Evolutionary conservation across 2,113 vertebrate genomes (phyloP).

Genomic region (Protomyctophum bolini): DNA sequence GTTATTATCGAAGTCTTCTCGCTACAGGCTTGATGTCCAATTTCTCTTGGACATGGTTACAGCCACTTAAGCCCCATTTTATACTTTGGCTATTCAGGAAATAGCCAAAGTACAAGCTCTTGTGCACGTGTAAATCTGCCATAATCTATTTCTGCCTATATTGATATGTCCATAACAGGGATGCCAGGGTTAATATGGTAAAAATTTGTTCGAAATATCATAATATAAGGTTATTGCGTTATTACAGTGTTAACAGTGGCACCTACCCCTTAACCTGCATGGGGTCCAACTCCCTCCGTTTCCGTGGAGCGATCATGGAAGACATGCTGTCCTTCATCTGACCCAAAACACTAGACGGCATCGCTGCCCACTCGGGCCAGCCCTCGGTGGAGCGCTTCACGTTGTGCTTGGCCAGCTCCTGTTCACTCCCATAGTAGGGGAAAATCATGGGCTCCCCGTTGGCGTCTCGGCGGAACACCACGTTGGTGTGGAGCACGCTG

Average conservation of each 20-base stretch:
- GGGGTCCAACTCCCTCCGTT: slow-evolving; percentile 88
- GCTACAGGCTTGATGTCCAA: neutral
- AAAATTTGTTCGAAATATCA: no score
- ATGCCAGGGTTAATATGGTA: no score
- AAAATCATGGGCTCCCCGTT: slow-evolving; percentile 92
- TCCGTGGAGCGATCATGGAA: slow-evolving; percentile 70
- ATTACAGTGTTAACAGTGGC: neutral
- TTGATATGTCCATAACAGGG: no score
- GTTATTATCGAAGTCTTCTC: neutral
- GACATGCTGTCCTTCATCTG: slow-evolving; percentile 80
- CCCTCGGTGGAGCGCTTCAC: slow-evolving; percentile 84
- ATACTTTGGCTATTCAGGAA: no score
- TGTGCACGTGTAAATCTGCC: no score
- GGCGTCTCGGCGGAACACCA: slow-evolving; percentile 89
- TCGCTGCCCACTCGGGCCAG: slow-evolving; percentile 78
- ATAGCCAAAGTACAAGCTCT: no score
- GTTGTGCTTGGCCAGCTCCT: slow-evolving; percentile 92
- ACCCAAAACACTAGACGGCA: slow-evolving; percentile 74
- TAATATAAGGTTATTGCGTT: no score
- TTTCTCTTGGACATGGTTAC: neutral
- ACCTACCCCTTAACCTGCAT: slow-evolving; percentile 89
- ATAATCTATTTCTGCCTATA: no score
- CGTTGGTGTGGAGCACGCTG: slow-evolving; percentile 93
- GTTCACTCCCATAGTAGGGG: slow-evolving; percentile 91
- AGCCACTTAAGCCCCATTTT: neutral